Base-by-base conservation (phyloP, 2,113 vertebrate species). In the Antigone vipio region DNA sequence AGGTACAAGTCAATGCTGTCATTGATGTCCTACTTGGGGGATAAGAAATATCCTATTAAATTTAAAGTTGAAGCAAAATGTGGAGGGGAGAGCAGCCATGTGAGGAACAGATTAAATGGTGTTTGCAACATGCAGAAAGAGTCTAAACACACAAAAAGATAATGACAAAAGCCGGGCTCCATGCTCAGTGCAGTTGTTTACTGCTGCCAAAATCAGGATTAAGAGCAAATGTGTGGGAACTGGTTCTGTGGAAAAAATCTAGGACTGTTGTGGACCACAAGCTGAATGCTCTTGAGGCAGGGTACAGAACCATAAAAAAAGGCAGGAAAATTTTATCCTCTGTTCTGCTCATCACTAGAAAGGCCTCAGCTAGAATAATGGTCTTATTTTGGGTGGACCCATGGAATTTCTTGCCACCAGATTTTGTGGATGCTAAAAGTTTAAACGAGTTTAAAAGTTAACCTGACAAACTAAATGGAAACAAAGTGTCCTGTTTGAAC, bases 171-270 rank as follows among this genome's bases (percentile, higher is more conserved):
- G 23, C 38, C 30, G 52, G 38, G 64, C 16, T 75, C 47, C 14
- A 49, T 0, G 9, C 38, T 59, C 47, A 21, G 23, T 66, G 15
- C 13, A 67, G 29, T 47, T 71, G 11, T 67, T 92, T 75, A 44
- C 34, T 72, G 30, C 47, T 89, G 74, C 44, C 88, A 96, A 86
- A 58, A 66, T 19, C 24, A 67, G 64, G 56, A 81, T 78, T 89
- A 95, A 84, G 60, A 91, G 24, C 8, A 78, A 52, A 12, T 49
- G 60, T 5, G 35, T 68, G 30, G 44, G 76, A 90, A 88, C 5
- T 3, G 64, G 15, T 67, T 17, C n/a, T 27, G 20, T 42, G 18
- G 68, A 50, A 77, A 62, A 82, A 47, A 11, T 8, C 12, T 29
- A 56, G 59, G 56, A 13, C 17, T 91, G 11, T n/a, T 87, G 50